Evolutionary conservation across 2,888 invertebrate genomes (phyloP), one percentile per base, ranked within the genome.

Genomic region (Pilophorus perplexus): DNA sequence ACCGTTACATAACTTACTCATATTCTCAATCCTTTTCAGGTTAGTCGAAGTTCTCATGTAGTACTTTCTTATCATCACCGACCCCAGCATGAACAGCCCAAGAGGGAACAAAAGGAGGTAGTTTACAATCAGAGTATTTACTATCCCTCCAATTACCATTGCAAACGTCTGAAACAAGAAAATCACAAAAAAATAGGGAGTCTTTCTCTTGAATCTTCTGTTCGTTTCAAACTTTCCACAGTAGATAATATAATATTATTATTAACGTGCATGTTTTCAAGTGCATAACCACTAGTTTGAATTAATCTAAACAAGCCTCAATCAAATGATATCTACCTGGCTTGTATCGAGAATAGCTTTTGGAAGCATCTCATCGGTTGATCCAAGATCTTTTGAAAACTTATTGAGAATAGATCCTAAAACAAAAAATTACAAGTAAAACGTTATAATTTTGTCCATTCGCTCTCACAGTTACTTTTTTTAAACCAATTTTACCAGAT

Each of bases 311-410:
- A n/a, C n/a, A n/a, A n/a, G n/a, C n/a, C n/a, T n/a, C n/a, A n/a
- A n/a, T n/a, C 33, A 33, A 33, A 33, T 33, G 12, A 6, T 33
- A 33, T 79, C 73, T 28, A 80, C 81, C 74, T 85, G 84, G 16
- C 82, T 75, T 0, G 85, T 81, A 74, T 87, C 87, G 54, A 88
- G 75, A 48, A 83, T 77, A 23, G 83, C 83, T 69, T 85, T 83
- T 0, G 88, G 88, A 8, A 90, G 75, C 27, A 86, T 76, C 73
- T 90, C 90, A 72, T 90, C 90, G 74, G 90, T 84, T 0, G 85
- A 83, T 0, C 90, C 90, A 74, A 90, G 84, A 74, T 93, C 92
- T 75, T 91, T 92, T 0, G 91, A 87, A 74, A 93, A 91, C 70
- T 92, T 79, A 75, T 89, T 89, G 46, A 93, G 79, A 70, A 93